These are phyloP conservation scores for Trisateles emortualis DNA, from an alignment of 2,888 invertebrate genomes.

Conservation along the genomic window DNA sequence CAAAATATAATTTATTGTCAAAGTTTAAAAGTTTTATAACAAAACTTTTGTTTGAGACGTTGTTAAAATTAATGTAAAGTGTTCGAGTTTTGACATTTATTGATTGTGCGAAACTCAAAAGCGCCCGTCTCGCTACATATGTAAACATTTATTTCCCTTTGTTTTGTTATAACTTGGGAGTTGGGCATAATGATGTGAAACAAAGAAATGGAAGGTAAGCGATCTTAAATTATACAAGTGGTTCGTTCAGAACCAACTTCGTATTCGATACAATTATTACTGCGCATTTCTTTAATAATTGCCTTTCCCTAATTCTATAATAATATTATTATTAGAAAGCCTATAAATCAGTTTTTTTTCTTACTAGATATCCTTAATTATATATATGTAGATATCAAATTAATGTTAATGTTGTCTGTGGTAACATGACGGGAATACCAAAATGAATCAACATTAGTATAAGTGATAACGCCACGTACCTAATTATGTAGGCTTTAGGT, in stretches of 20 bases:
- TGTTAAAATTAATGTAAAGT: constrained; percentile 36
- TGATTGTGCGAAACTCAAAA: constrained; percentile 28
- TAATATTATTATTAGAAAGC: too few species aligned
- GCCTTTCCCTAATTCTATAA: background rate
- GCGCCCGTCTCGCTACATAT: constrained; percentile 11
- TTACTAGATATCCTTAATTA: too few species aligned
- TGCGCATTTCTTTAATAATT: background rate
- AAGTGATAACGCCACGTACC: constrained; percentile 32
- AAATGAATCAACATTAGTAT: constrained; percentile 39
- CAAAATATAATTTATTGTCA: constrained; percentile 41
- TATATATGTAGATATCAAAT: too few species aligned
- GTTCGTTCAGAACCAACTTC: background rate
- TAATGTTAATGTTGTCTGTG: too few species aligned
- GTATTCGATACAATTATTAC: background rate
- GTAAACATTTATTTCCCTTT: constrained; percentile 22
- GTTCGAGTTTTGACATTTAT: constrained; percentile 44
- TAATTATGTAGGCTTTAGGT: constrained; percentile 25
- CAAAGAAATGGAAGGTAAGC: constrained; percentile 15
- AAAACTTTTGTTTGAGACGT: constrained; percentile 33
- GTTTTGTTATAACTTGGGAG: constrained; percentile 14
- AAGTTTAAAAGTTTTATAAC: constrained; percentile 39
- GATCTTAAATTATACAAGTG: constrained; percentile 8
- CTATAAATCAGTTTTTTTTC: too few species aligned
- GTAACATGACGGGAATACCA: background rate
- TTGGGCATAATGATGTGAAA: constrained; percentile 12